phyloP scores from a whole-genome alignment of 23 tunicate genomes.

The Aplidium turbinatum region DNA sequence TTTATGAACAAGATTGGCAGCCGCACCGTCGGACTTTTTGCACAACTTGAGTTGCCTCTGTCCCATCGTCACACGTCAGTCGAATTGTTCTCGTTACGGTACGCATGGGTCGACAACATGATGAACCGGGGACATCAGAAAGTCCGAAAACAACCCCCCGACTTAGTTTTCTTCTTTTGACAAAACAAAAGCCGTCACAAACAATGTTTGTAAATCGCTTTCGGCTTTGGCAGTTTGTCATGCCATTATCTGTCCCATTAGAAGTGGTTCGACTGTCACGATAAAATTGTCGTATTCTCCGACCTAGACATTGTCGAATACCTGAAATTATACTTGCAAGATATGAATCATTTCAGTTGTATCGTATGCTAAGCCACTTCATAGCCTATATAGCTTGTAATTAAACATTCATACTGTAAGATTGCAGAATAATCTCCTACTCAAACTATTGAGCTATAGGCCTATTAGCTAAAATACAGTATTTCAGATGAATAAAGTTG shows the following conservation, averaged over 20 bases:
- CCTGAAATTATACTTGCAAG: slow-evolving; percentile 20
- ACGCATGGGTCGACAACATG: slow-evolving; percentile 73
- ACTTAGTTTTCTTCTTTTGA: background rate
- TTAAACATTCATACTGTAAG: too few species aligned
- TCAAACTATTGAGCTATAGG: too few species aligned
- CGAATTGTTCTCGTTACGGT: slow-evolving; percentile 23
- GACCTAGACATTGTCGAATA: slow-evolving; percentile 35
- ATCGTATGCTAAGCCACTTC: too few species aligned
- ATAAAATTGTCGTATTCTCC: slow-evolving; percentile 23
- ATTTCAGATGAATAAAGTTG: too few species aligned
- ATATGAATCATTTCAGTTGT: background rate
- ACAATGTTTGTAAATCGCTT: background rate
- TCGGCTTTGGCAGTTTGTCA: background rate
- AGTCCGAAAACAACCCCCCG: background rate
- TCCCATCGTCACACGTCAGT: slow-evolving; percentile 66
- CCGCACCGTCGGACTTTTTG: slow-evolving; percentile 73
- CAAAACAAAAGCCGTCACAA: slow-evolving; percentile 13
- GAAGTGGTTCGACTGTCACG: slow-evolving; percentile 4
- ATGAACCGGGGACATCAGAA: background rate
- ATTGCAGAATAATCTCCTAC: too few species aligned
- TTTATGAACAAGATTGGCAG: slow-evolving; percentile 75
- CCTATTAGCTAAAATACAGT: too few species aligned
- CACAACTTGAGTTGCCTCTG: slow-evolving; percentile 24
- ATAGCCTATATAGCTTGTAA: too few species aligned
- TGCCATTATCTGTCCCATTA: background rate